phyloP scores from a whole-genome alignment of 2,888 invertebrate genomes.

The Tanypteryx hageni region DNA sequence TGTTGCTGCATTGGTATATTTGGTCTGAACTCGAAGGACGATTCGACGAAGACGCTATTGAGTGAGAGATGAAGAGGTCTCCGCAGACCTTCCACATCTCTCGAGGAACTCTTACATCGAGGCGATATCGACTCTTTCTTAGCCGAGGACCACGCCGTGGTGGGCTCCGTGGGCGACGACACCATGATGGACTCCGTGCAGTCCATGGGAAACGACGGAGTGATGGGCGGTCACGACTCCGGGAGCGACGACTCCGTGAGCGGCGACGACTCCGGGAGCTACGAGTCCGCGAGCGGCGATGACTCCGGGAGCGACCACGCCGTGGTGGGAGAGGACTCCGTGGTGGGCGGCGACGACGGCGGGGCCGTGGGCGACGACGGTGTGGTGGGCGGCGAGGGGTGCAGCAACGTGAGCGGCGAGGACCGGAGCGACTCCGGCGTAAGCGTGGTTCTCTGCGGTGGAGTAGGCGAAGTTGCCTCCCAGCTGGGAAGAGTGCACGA shows the following conservation, averaged over 20 bases:
- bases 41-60: neutral
- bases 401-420: slow-evolving; percentile 70
- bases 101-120: neutral
- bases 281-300: slow-evolving; percentile 34
- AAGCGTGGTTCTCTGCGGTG: slow-evolving; percentile 72
- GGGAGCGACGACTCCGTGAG: slow-evolving; percentile 44
- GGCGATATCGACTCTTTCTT: neutral
- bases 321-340: slow-evolving; percentile 19
- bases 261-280: slow-evolving; percentile 29
- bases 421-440: slow-evolving; percentile 72
- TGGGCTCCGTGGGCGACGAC: slow-evolving; percentile 65
- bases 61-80: neutral
- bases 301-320: slow-evolving; percentile 7
- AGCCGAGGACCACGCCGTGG: slow-evolving; percentile 33
- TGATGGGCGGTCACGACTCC: slow-evolving; percentile 39
- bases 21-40: neutral
- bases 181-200: slow-evolving; percentile 41
- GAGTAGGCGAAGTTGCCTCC: slow-evolving; percentile 74
- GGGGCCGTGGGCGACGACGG: slow-evolving; percentile 50
- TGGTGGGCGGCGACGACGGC: slow-evolving; percentile 13
- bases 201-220: slow-evolving; percentile 31
- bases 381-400: slow-evolving; percentile 66
- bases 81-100: neutral
- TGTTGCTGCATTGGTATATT: too few relatives aligned
- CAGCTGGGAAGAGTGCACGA: slow-evolving; percentile 72